phyloP scores from a whole-genome alignment of 2,888 invertebrate genomes.

The Himalopsyche kuldschensis region DNA sequence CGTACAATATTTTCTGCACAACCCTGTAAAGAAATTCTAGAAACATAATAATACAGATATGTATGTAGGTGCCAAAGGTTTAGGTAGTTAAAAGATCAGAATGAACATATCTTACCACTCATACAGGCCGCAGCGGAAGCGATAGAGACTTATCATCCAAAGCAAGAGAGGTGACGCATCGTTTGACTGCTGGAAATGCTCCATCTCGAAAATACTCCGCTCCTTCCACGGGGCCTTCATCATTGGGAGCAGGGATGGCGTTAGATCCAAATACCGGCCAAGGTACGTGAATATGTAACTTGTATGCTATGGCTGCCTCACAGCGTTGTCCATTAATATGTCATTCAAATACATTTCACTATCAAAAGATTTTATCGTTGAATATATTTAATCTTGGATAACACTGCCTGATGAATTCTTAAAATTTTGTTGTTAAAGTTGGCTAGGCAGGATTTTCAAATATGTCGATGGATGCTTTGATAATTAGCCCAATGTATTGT shows the following conservation, averaged over 20 bases:
- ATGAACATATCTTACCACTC: neutral
- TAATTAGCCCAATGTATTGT: neutral
- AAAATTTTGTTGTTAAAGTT: too few species aligned
- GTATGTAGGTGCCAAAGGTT: too few species aligned
- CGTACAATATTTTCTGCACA: too few species aligned
- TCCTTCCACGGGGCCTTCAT: slow-evolving; percentile 23
- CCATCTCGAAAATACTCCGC: slow-evolving; percentile 31
- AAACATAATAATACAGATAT: too few species aligned
- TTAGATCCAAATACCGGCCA: slow-evolving; percentile 32
- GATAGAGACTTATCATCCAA: slow-evolving; percentile 57
- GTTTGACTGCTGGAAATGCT: slow-evolving; percentile 46
- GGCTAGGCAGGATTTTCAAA: too few species aligned
- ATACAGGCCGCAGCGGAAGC: slow-evolving; percentile 57
- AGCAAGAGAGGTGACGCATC: slow-evolving; percentile 55
- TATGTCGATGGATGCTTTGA: neutral
- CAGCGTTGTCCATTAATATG: neutral
- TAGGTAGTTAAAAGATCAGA: too few species aligned
- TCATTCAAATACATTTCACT: neutral
- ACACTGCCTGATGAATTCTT: too few species aligned
- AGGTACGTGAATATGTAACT: slow-evolving; percentile 11
- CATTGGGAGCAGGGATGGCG: neutral
- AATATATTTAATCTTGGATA: too few species aligned
- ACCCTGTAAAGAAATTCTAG: too few species aligned
- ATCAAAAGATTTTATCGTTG: neutral
- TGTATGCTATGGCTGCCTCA: neutral